Percentiles rank a stretch among this genome's conserved stretches.
These are phyloP conservation scores for Eonycteris spelaea DNA, from an alignment of 2,113 vertebrate genomes.

Conservation along the genomic window DNA sequence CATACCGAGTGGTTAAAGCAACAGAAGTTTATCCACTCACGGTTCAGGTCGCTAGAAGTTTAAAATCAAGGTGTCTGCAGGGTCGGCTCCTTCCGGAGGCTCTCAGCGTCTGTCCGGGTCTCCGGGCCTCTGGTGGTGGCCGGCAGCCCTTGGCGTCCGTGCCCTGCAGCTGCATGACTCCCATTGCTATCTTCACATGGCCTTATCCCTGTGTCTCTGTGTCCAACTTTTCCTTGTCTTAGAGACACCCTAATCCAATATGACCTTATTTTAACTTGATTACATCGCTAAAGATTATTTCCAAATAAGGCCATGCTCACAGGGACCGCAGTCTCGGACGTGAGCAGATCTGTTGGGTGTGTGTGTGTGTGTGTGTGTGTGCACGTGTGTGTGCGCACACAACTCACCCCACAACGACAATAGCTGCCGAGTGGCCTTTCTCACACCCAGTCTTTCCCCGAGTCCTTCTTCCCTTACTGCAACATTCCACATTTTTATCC, in stretches of 20 bases:
- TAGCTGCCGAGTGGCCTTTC: background rate
- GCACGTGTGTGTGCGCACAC: background rate
- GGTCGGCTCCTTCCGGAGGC: background rate
- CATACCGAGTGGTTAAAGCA: accelerated
- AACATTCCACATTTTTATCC: background rate
- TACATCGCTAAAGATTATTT: background rate
- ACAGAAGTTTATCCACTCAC: accelerated
- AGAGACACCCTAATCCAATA: background rate
- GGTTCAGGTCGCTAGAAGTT: background rate
- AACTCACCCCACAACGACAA: background rate
- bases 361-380: background rate
- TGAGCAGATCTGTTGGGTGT: background rate
- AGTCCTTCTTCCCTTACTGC: background rate
- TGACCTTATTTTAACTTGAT: too few relatives aligned
- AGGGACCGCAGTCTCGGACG: background rate
- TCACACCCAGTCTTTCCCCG: background rate
- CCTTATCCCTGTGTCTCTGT: background rate
- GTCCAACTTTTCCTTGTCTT: background rate
- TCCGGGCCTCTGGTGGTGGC: accelerated
- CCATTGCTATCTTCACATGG: background rate
- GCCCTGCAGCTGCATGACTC: background rate
- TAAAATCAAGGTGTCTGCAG: background rate
- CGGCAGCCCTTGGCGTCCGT: background rate
- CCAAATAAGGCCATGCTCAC: background rate
- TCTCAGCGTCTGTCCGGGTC: accelerated